These are phyloP conservation scores for Pachydiplax longipennis DNA, from an alignment of 2,888 invertebrate genomes.

Conservation along the genomic window DNA sequence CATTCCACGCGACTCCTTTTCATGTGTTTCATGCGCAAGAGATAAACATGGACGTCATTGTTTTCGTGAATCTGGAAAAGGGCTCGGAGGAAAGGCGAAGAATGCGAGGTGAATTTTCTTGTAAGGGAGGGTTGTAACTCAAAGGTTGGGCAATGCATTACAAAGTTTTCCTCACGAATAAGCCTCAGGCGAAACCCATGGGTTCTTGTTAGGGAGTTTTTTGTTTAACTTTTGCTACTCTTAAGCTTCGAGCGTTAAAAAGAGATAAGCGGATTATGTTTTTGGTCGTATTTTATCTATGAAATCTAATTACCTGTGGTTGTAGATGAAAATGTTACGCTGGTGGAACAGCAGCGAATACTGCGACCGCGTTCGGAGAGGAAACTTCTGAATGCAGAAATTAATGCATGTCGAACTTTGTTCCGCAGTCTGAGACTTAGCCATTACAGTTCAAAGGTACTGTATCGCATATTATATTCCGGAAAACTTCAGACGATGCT, in stretches of 20 bases:
- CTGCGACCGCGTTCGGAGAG: neutral
- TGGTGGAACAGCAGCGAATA: neutral
- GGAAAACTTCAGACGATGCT: no score
- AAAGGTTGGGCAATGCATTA: neutral
- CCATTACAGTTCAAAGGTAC: no score
- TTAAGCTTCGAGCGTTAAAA: neutral
- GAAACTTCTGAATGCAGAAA: neutral
- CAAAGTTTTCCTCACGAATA: neutral
- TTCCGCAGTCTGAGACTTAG: no score
- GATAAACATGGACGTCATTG: neutral
- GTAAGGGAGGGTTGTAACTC: constrained; percentile 1
- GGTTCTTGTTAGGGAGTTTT: neutral
- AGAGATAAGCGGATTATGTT: neutral
- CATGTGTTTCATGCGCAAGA: neutral
- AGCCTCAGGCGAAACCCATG: neutral
- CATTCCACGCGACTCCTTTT: neutral
- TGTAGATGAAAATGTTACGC: neutral
- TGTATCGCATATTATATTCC: no score
- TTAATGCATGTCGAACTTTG: no score
- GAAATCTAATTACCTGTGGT: neutral
- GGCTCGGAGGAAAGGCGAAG: neutral
- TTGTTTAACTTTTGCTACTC: neutral
- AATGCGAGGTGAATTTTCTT: neutral
- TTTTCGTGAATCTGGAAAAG: neutral
- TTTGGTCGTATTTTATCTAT: neutral